Evolutionary conservation across 1,140 invertebrate genomes (phyloP).

Genomic region (Sitodiplosis mosellana): DNA sequence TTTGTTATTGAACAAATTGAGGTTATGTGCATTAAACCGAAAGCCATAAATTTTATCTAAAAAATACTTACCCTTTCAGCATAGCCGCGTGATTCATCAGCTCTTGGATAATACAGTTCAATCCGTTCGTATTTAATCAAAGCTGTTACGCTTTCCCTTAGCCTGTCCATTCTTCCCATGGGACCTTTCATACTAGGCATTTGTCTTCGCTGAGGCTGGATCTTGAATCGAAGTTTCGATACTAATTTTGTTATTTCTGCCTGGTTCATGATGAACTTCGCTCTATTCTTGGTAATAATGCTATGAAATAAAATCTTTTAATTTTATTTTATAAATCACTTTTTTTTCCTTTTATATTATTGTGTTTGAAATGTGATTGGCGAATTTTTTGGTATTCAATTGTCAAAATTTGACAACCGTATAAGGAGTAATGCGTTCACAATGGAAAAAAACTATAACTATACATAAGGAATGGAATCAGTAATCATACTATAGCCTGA

Average conservation of each 20-base stretch:
- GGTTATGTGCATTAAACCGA: background rate
- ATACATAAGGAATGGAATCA: no score
- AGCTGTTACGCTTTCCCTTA: conserved; percentile 65
- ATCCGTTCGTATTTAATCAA: conserved; percentile 77
- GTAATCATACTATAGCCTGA: no score
- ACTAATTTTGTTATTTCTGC: conserved; percentile 52
- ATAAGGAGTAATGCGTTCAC: no score
- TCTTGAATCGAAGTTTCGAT: conserved; percentile 46
- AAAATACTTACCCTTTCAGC: conserved; percentile 53
- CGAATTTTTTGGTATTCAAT: no score
- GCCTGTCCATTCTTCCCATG: conserved; percentile 51
- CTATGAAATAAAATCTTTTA: no score
- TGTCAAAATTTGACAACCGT: no score
- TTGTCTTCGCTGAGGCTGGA: conserved; percentile 35
- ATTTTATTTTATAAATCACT: no score
- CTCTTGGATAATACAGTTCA: conserved; percentile 55
- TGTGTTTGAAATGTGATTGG: no score
- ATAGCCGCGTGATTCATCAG: conserved; percentile 75
- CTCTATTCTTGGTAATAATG: background rate
- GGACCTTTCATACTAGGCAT: conserved; percentile 49
- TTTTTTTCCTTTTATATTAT: no score
- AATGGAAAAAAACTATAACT: no score
- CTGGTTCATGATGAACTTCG: conserved; percentile 44
- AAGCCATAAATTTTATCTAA: background rate
- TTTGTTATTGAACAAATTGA: conserved; percentile 8